phyloP scores from a whole-genome alignment of 2,113 vertebrate species.

The Erythrolamprus reginae region DNA sequence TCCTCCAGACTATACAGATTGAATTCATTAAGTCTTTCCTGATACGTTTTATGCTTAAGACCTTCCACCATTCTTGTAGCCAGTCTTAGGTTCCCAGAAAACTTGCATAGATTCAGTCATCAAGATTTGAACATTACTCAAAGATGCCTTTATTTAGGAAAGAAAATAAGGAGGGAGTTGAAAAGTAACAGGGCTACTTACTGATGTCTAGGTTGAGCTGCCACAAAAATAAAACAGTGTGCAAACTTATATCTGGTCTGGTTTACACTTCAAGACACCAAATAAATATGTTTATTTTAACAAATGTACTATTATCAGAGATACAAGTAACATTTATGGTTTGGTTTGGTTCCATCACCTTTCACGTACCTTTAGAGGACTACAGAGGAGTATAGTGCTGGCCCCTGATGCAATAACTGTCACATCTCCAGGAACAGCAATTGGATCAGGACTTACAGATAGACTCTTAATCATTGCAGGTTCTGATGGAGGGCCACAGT shows the following conservation, averaged over 20 bases:
- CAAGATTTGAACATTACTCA: background rate
- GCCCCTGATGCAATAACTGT: constrained; percentile 17
- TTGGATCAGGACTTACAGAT: constrained; percentile 63
- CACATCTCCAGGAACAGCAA: constrained; percentile 65
- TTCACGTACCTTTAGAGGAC: constrained; percentile 64
- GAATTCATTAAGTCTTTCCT: too few species aligned
- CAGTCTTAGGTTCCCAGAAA: background rate
- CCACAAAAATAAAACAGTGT: background rate
- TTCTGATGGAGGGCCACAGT: constrained; percentile 64
- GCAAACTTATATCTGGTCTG: background rate
- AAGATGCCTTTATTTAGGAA: background rate
- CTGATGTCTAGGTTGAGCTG: background rate
- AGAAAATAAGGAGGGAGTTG: background rate
- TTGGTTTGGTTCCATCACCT: background rate
- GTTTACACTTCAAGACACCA: background rate
- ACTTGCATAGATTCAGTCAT: background rate
- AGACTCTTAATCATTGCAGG: constrained; percentile 66
- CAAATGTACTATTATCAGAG: background rate
- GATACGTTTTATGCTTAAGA: too few species aligned
- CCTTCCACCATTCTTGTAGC: too few species aligned
- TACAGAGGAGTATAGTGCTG: constrained; percentile 22
- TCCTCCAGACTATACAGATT: too few species aligned
- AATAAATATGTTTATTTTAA: background rate
- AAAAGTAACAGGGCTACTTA: background rate
- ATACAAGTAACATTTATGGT: background rate